Evolutionary conservation across 2,797 vertebrate genomes (phyloP).

Genomic region (Mycteria americana): DNA sequence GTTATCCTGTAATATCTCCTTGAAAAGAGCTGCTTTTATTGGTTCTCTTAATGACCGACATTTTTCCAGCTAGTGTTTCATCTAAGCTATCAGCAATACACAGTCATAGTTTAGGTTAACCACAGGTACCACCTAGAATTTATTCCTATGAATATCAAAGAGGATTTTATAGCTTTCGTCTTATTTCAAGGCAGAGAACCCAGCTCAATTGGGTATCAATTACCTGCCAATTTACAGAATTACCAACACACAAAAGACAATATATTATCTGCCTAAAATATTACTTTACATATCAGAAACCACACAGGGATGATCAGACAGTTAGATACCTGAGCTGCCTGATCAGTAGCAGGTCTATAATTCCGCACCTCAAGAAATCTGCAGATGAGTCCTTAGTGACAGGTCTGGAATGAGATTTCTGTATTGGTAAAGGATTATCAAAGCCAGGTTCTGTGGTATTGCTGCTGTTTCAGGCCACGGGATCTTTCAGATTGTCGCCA

Average conservation of each 20-base stretch:
- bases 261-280: slow-evolving; percentile 14
- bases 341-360: background rate
- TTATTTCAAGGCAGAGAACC: background rate
- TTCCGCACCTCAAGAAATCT: background rate
- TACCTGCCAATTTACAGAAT: slow-evolving; percentile 45
- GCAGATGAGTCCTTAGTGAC: background rate
- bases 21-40: background rate
- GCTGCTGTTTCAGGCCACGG: background rate
- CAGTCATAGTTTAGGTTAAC: slow-evolving; percentile 10
- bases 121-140: background rate
- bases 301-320: slow-evolving; percentile 9
- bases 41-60: background rate
- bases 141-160: slow-evolving; percentile 16
- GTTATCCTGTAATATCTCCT: background rate
- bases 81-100: background rate
- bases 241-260: background rate
- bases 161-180: background rate
- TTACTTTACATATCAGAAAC: background rate
- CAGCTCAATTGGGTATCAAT: background rate
- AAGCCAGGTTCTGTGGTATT: background rate
- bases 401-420: background rate
- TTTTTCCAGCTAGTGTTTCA: background rate
- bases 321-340: background rate
- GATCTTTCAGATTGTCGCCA: background rate
- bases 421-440: background rate